These are phyloP conservation scores for Hydrolagus affinis DNA, from an alignment of 2,113 vertebrate species.

Conservation along the genomic window DNA sequence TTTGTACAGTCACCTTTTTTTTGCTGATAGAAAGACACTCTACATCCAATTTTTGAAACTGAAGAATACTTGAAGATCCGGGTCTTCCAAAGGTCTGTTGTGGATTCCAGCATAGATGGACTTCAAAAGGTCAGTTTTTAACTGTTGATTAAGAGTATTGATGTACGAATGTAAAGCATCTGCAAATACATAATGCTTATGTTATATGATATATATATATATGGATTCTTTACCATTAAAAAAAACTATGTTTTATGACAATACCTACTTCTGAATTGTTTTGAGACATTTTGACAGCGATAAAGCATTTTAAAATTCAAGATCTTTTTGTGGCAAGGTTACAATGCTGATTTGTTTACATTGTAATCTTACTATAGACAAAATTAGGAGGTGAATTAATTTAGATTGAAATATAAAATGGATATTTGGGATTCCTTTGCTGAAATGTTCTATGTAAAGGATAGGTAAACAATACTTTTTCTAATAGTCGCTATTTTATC, in stretches of 20 bases:
- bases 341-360: no score
- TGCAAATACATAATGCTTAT: no score
- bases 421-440: neutral
- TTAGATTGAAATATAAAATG: neutral
- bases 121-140: slow-evolving; percentile 46
- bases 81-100: slow-evolving; percentile 48
- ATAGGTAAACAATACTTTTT: neutral
- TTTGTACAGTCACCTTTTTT: neutral
- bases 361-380: no score
- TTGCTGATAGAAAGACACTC: neutral
- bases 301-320: no score
- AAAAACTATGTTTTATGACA: no score
- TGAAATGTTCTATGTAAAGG: neutral
- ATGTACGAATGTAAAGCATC: slow-evolving; percentile 39
- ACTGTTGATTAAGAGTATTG: slow-evolving; percentile 48
- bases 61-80: slow-evolving; percentile 54
- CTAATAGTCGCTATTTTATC: neutral
- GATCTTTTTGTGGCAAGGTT: no score
- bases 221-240: neutral
- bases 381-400: no score
- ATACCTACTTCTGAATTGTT: no score
- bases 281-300: no score
- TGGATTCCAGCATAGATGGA: slow-evolving; percentile 49
- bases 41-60: slow-evolving; percentile 55
- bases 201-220: no score